phyloP scores from a whole-genome alignment of 2,888 invertebrate species.

The Nasonia oneida region DNA sequence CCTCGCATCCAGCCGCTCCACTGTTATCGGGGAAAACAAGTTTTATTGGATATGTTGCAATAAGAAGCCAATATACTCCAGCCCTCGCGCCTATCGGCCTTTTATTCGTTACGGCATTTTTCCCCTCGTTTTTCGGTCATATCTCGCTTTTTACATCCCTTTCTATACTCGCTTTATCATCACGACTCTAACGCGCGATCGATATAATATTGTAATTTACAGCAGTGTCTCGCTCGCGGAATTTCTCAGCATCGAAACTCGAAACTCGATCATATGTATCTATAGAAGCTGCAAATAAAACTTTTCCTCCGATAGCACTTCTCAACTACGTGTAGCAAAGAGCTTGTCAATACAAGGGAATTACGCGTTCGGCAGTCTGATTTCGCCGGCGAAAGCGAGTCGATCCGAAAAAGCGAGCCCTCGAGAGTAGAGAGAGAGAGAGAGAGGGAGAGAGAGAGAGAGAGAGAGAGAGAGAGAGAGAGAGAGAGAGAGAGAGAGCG shows the following conservation, averaged over 20 bases:
- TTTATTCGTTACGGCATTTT: conserved; percentile 10
- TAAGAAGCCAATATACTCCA: conserved; percentile 2
- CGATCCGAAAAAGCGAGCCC: conserved; percentile 1
- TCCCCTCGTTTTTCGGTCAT: neutral
- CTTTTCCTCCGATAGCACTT: neutral
- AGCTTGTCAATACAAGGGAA: conserved; percentile 6
- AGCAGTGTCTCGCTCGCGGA: neutral
- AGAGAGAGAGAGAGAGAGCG: neutral
- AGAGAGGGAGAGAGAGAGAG: neutral
- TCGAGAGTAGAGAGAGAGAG: neutral
- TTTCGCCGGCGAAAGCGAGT: neutral
- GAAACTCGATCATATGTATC: too few relatives aligned
- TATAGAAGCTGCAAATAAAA: neutral
- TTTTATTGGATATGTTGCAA: conserved; percentile 15
- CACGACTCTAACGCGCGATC: neutral
- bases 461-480: neutral
- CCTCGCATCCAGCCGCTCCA: neutral
- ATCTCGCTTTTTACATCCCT: neutral
- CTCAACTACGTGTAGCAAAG: neutral
- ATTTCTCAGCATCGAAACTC: neutral
- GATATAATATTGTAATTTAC: neutral
- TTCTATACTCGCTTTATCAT: neutral
- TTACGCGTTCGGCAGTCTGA: conserved; percentile 4
- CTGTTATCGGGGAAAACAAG: conserved; percentile 15
- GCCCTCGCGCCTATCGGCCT: neutral